Percentiles rank a stretch among this genome's conserved stretches.
These are phyloP conservation scores for Apodemia mormo DNA, from an alignment of 2,888 invertebrate species.

Conservation along the genomic window DNA sequence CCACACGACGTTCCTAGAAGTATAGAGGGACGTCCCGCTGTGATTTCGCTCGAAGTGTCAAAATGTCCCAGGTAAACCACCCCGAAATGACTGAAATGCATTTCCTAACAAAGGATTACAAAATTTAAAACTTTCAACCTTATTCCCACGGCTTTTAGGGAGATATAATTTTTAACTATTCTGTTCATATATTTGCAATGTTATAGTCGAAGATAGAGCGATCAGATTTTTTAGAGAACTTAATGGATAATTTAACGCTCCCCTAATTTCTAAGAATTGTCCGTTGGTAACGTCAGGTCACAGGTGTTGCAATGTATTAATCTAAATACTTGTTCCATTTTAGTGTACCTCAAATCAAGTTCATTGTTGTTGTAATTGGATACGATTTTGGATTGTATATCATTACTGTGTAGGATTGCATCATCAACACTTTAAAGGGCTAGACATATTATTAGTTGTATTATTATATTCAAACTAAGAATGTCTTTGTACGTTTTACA, in stretches of 20 bases:
- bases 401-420: slow-evolving; percentile 20
- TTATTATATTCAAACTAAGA: background rate
- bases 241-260: background rate
- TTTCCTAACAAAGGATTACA: slow-evolving; percentile 11
- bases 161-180: background rate
- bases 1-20: slow-evolving; percentile 73
- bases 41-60: slow-evolving; percentile 77
- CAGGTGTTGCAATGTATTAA: slow-evolving; percentile 63
- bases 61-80: slow-evolving; percentile 71
- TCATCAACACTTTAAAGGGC: slow-evolving; percentile 9
- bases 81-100: slow-evolving; percentile 46
- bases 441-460: background rate
- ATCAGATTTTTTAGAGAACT: slow-evolving; percentile 3
- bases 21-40: slow-evolving; percentile 70
- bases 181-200: slow-evolving; percentile 52
- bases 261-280: slow-evolving; percentile 34
- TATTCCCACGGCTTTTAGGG: background rate
- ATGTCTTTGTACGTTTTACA: too few species aligned
- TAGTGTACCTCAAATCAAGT: slow-evolving; percentile 36
- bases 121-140: background rate
- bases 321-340: slow-evolving; percentile 50
- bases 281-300: slow-evolving; percentile 52
- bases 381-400: slow-evolving; percentile 23
- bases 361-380: slow-evolving; percentile 32
- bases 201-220: slow-evolving; percentile 47